Base-by-base conservation (phyloP, 2,888 invertebrate species). In the Heteropelma amictum region DNA sequence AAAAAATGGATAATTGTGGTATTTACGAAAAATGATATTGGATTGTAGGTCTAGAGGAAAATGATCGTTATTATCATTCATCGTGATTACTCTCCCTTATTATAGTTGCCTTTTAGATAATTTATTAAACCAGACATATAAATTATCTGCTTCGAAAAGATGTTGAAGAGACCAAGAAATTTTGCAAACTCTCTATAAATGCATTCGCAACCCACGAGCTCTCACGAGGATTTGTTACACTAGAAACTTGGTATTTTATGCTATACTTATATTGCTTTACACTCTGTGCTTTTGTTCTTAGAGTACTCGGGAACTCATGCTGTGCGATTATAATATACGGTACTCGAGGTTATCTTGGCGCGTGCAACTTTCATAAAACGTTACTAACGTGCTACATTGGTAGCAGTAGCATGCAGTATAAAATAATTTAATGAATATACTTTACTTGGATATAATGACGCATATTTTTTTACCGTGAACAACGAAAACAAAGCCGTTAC, bases 361-460 rank as follows among this genome's bases (percentile, higher is more conserved):
- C 47, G 61, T 61, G 47, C 30, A 61, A 35, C 61, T 12, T 35
- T 14, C 61, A 26, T 49, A 47, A 33, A 21, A 61, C 61, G 12
- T n/a, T 23, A 23, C 47, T 14, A 6, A 45, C 12, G 60, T 35
- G 23, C 33, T 23, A 61, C 61, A 23, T 61, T 14, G 45, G 28
- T 45, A 45, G 28, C 47, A 30, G 60, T 33, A 33, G 60, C 56
- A 30, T 30, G 19, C 42, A 19, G 53, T 42, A 23, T 53, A 53
- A 42, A 42, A 28, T 8, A 8, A n/a, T 42, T 35, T 54, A 56
- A 56, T 33, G 67, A 45, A 54, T 54, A 14, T 42, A 53, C 33
- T 45, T 67, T 53, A 19, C 33, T 54, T 19, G 45, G 12, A 35
- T 61, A 49, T 61, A 61, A 61, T 61, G 47, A 33, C 45, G 47